Percentiles rank a stretch among this genome's conserved stretches.
phyloP scores from a whole-genome alignment of 2,888 invertebrate species.

The Lepetodrilus schrolli region DNA sequence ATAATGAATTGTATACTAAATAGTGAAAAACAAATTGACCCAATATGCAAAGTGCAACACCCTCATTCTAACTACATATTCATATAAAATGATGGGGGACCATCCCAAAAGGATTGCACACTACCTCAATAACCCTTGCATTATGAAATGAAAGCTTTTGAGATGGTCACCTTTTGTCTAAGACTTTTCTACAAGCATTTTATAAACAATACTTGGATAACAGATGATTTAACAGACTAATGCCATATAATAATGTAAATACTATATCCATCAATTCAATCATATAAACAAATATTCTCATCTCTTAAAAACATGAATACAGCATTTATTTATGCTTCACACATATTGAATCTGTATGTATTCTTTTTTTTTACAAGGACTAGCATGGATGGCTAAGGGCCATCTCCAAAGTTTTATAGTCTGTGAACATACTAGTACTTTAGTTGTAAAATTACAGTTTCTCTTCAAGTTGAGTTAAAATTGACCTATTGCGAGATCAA shows the following conservation, averaged over 20 bases:
- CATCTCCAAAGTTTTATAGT: background rate
- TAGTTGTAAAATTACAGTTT: too few species aligned
- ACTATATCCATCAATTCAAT: conserved; percentile 6
- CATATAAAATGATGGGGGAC: conserved; percentile 18
- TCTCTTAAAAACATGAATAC: conserved; percentile 12
- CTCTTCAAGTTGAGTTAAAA: too few species aligned
- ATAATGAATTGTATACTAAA: conserved; percentile 20
- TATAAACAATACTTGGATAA: conserved; percentile 4
- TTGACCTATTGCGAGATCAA: too few species aligned
- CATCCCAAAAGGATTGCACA: conserved; percentile 13
- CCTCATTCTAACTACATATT: background rate
- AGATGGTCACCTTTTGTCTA: conserved; percentile 7
- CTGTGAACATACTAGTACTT: too few species aligned
- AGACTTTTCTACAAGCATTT: background rate
- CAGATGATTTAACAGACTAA: background rate
- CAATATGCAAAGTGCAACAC: background rate
- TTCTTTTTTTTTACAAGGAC: conserved; percentile 24
- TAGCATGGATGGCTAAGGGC: conserved; percentile 19
- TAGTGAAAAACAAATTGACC: conserved; percentile 18
- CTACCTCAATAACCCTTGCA: too few species aligned
- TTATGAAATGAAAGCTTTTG: background rate
- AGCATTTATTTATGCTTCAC: conserved; percentile 18
- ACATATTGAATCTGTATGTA: too few species aligned
- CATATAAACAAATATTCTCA: conserved; percentile 18
- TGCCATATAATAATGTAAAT: conserved; percentile 4